Evolutionary conservation across 2,113 vertebrate species (phyloP).

Genomic region (Amblyopsis rosae): DNA sequence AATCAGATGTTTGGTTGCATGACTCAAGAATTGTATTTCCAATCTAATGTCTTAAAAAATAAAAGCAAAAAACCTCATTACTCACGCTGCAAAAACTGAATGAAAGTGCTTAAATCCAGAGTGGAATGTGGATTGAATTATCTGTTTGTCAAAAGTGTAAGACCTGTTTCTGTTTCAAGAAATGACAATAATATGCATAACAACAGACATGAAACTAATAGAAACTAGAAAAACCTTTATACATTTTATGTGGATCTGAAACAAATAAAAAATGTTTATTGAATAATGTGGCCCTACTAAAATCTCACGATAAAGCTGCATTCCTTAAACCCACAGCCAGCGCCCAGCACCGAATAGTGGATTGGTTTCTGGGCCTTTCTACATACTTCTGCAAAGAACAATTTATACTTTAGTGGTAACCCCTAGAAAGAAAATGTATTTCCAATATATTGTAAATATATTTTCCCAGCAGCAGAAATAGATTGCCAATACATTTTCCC

Average conservation of each 20-base stretch:
- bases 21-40: neutral
- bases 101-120: too few relatives aligned
- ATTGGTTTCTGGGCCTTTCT: neutral
- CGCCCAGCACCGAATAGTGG: too few relatives aligned
- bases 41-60: slow-evolving; percentile 3
- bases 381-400: neutral
- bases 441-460: too few relatives aligned
- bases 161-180: too few relatives aligned
- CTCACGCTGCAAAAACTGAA: neutral
- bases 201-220: neutral
- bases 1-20: neutral
- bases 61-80: slow-evolving; percentile 8
- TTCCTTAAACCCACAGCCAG: too few relatives aligned
- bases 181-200: too few relatives aligned
- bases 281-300: neutral
- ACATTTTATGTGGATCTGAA: neutral
- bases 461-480: too few relatives aligned
- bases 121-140: too few relatives aligned
- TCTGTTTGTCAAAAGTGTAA: too few relatives aligned
- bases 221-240: neutral
- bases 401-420: too few relatives aligned
- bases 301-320: neutral
- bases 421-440: too few relatives aligned
- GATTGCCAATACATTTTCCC: too few relatives aligned
- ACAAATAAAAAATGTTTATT: neutral